Conservation (phyloP, 2,888 invertebrate genomes). For the Beris morrisii region DNA sequence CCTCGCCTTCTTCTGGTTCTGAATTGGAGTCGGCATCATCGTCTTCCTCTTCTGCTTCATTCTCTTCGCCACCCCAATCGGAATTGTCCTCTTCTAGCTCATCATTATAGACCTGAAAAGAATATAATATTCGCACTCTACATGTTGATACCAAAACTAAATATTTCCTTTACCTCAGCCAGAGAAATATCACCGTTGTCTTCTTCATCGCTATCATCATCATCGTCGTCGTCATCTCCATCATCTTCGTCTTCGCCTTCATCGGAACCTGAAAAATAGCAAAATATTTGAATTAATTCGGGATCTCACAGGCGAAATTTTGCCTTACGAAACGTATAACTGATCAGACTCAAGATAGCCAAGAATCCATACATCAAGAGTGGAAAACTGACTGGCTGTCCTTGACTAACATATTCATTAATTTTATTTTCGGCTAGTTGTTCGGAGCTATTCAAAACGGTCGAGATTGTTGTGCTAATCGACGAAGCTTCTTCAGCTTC, state of each 20-base stretch:
- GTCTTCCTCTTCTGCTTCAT: constrained; percentile 60
- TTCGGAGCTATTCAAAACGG: constrained; percentile 25
- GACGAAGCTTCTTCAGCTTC: neutral
- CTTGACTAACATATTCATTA: constrained; percentile 18
- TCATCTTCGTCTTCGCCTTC: constrained; percentile 49
- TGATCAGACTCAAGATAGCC: constrained; percentile 54
- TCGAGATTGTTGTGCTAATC: neutral
- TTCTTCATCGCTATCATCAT: constrained; percentile 58
- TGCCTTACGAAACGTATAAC: constrained; percentile 52
- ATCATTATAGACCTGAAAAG: constrained; percentile 56
- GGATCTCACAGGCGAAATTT: constrained; percentile 39
- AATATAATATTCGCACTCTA: neutral
- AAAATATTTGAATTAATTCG: constrained; percentile 43
- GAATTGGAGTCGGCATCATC: constrained; percentile 58
- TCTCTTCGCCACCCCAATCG: constrained; percentile 65
- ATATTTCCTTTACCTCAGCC: constrained; percentile 46
- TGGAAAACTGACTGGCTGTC: constrained; percentile 45
- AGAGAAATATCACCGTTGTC: constrained; percentile 57
- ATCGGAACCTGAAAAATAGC: constrained; percentile 40
- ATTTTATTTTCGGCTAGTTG: constrained; percentile 31
- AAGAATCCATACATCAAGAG: constrained; percentile 54
- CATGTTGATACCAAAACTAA: neutral
- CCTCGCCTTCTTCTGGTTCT: constrained; percentile 56
- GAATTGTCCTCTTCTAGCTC: constrained; percentile 65
- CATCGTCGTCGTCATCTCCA: constrained; percentile 58